Evolutionary conservation across 2,888 invertebrate species (phyloP), one percentile per base, ranked within the genome.

Genomic region (Anagyrus pseudococci): DNA sequence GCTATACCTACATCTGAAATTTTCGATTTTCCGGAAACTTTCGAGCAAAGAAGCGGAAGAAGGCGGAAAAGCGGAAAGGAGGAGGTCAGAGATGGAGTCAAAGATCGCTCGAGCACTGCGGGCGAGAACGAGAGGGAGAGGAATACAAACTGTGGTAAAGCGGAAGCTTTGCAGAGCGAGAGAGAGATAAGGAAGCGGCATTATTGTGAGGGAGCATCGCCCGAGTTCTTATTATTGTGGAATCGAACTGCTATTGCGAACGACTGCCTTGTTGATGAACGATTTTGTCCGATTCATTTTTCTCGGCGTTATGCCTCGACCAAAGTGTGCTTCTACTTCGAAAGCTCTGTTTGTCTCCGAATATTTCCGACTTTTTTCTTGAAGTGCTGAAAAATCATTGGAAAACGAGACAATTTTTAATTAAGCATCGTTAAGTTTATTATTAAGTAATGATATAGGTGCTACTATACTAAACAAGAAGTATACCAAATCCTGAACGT

Each of bases 21-120:
- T 58, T 20, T 48, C 66, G 66, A 68, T 66, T 68, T 66, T 66
- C 60, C 61, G 54, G 48, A 64, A 68, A 66, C 58, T 67, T 67
- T 63, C 54, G 61, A 61, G 58, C 57, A 43, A 60, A 64, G 55
- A 53, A 55, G 47, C 25, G 55, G 29, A 40, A 23, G 26, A 54
- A 55, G 23, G 29, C 29, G 6, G 29, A 29, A 10, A 7, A 10
- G n/a, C 1, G 43, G n/a, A 33, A 23, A 17, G 19, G 37, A 19
- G 26, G 26, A n/a, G 37, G 43, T 20, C 13, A 26, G 19, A 13
- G 25, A 33, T 33, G 23, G 19, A 26, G 40, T n/a, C n/a, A n/a
- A n/a, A n/a, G n/a, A n/a, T n/a, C n/a, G n/a, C n/a, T n/a, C n/a
- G n/a, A n/a, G n/a, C n/a, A n/a, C n/a, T n/a, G n/a, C n/a, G n/a